Base-by-base conservation (phyloP, 2,888 invertebrate genomes). In the Oscheius myriophilus region DNA sequence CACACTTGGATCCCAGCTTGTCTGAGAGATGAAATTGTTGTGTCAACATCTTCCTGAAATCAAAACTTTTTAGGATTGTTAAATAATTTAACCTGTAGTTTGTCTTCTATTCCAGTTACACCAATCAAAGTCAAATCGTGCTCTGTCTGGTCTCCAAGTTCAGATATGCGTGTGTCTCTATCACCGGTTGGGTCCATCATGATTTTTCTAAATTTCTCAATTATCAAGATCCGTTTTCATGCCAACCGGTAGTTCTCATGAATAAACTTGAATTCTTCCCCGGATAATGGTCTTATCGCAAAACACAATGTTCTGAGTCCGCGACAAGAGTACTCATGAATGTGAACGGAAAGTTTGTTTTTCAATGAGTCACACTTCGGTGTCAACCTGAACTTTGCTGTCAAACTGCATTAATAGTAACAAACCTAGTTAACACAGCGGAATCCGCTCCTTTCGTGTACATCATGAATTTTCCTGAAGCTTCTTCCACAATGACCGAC, bases 401-500 rank as follows among this genome's bases (percentile, higher is more conserved):
- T 33, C 33, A 33, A 33, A 9, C 9, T 3, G 3, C 33, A 6
- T 33, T 33, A 33, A 33, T 33, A 33, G 9, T 9, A 33, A 33
- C 3, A 33, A 33, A 41, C 62, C 23, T 69, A 41, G 7, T 73
- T n/a, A 42, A 14, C 46, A 89, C 86, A 3, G 87, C 80, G 91
- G 93, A 66, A 92, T 95, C 85, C 21, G 85, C 83, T 39, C 83
- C 85, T 68, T 85, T 78, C 21, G 74, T 79, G 69, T 74, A 84
- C 65, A 80, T 58, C 11, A 82, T 61, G 9, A 72, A 66, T 91
- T 91, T 87, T 91, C 91, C 73, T 91, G 90, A 65, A 91, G 90
- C 67, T 86, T 91, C 91, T 70, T 91, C 90, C 2, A 96, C 89
- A 46, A 97, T 92, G 41, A 97, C 91, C n/a, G 96, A 96, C 97